Evolutionary conservation across 2,797 vertebrate genomes (phyloP).

Genomic region (Anguilla obscura): DNA sequence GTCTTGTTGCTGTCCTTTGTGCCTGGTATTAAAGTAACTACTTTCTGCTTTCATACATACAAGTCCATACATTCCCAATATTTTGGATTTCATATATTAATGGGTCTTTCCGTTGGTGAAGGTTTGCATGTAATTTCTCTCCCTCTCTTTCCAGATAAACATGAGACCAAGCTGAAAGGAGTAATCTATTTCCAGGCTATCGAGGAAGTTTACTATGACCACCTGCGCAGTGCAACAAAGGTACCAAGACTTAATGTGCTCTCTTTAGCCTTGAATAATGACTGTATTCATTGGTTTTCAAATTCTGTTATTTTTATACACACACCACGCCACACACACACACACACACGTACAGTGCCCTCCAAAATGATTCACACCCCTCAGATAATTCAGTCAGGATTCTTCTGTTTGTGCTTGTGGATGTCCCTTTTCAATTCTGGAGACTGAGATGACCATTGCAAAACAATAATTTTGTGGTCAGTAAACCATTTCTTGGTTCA

Average conservation of each 20-base stretch:
- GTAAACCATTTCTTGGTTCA: neutral
- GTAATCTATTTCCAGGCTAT: conserved; percentile 98
- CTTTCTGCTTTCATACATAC: neutral
- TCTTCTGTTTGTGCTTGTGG: neutral
- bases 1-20: neutral
- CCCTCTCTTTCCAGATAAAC: conserved; percentile 78
- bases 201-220: conserved; percentile 96
- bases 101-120: neutral
- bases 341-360: too few relatives aligned
- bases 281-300: neutral
- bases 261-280: neutral
- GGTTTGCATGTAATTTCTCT: neutral
- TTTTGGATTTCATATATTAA: neutral
- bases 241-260: conserved; percentile 61
- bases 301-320: neutral
- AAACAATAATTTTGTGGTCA: neutral
- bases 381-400: neutral
- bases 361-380: too few relatives aligned
- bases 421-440: neutral
- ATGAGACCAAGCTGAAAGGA: conserved; percentile 94
- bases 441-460: neutral
- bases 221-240: conserved; percentile 94
- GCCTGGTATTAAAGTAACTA: neutral
- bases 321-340: too few relatives aligned
- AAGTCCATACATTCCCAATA: neutral